phyloP scores from a whole-genome alignment of 1,140 invertebrate genomes.

The Caenorhabditis elegans region WBcel235 BX284604.4:11918001-11918500 shows the following conservation, averaged over 20 bases:
- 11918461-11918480: no score
- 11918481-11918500: background rate
- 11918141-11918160: conserved; percentile 27
- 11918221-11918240: conserved; percentile 4
- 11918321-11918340: background rate
- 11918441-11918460: no score
- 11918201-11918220: background rate
- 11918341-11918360: background rate
- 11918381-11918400: no score
- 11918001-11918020: no score
- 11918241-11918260: background rate
- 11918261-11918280: background rate
- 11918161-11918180: conserved; percentile 14
- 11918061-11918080: conserved; percentile 15
- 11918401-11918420: no score
- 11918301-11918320: background rate
- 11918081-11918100: conserved; percentile 22
- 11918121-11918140: background rate
- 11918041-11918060: conserved; percentile 10
- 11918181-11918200: background rate
- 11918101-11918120: background rate
- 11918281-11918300: background rate
- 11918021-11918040: background rate
- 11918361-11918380: no score
- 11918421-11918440: no score